Evolutionary conservation across 2,888 invertebrate genomes (phyloP), one percentile per base, ranked within the genome.

Genomic region (Caradrina clavipalpis): DNA sequence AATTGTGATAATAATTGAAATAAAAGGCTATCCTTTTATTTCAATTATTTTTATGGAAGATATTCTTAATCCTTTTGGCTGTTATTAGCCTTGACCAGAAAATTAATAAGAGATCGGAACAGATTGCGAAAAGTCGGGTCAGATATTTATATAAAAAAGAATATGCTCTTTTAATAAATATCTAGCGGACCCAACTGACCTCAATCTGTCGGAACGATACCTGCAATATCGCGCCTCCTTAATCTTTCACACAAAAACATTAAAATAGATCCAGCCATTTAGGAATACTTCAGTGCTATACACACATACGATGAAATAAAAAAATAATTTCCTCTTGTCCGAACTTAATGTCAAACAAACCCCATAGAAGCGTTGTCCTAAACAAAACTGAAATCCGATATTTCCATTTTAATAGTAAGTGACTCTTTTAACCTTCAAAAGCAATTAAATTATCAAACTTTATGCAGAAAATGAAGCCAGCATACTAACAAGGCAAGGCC

Each of bases 401-500:
- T 51, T 57, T 26, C 26, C 31, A 26, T 47, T 55, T 21, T 50
- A 59, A 49, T n/a, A 39, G 6, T 51, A 53, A 51, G 55, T 55
- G 45, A 39, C 53, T 69, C 31, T 57, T 57, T 49, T 13, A 22
- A 63, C 57, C 58, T 45, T 73, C 49, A 51, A 55, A 73, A 49
- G 31, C 50, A 59, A 65, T 65, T 39, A 55, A 51, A 65, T 56
- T 45, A 51, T 19, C 35, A 39, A 72, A 71, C 13, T 54, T 39
- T 19, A 8, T 39, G n/a, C 22, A 45, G 61, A 51, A 73, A 73
- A 73, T 58, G 39, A 45, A 59, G 21, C 50, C 45, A 15, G 73
- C 45, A 51, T 65, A 59, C 55, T 60, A 73, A 56, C 39, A 61
- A 45, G 45, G 45, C 53, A 53, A 66, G 47, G 53, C 73, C 56